These are phyloP conservation scores for Falco rusticolus DNA, from an alignment of 2,797 vertebrate genomes.

Conservation along the genomic window DNA sequence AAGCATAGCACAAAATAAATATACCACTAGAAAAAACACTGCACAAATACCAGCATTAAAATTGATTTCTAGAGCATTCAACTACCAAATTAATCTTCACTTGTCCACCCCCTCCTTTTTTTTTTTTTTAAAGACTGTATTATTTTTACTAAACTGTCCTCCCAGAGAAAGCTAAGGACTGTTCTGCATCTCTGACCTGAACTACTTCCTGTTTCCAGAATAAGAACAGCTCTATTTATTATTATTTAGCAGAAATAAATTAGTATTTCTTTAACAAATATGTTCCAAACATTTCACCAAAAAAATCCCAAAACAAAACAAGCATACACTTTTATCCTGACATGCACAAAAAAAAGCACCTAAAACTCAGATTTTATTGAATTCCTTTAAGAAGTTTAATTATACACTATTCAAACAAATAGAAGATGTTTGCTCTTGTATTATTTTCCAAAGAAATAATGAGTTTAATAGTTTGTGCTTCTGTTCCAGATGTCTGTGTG, in stretches of 20 bases:
- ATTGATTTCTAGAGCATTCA: not conserved
- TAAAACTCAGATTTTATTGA: not conserved
- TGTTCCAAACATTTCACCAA: not conserved
- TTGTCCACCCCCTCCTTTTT: accelerated
- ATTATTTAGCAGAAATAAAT: not conserved
- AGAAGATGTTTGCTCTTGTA: not conserved
- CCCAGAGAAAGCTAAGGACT: not conserved
- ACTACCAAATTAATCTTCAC: not conserved
- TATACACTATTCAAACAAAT: not conserved
- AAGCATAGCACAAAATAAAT: not conserved
- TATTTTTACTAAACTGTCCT: not conserved
- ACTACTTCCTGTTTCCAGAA: not conserved
- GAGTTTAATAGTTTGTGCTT: not conserved
- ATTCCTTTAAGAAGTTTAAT: not conserved
- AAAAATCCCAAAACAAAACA: not conserved
- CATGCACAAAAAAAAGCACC: not conserved
- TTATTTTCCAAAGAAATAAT: not conserved
- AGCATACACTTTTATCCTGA: not conserved
- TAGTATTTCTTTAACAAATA: not conserved
- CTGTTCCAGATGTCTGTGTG: not conserved
- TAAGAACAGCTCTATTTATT: not conserved
- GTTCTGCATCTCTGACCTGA: not conserved
- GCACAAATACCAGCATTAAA: not conserved
- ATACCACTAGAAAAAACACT: not conserved
- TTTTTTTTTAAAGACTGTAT: not conserved